Evolutionary conservation across 2,113 vertebrate species (phyloP).

Genomic region (Pampusana beccarii): DNA sequence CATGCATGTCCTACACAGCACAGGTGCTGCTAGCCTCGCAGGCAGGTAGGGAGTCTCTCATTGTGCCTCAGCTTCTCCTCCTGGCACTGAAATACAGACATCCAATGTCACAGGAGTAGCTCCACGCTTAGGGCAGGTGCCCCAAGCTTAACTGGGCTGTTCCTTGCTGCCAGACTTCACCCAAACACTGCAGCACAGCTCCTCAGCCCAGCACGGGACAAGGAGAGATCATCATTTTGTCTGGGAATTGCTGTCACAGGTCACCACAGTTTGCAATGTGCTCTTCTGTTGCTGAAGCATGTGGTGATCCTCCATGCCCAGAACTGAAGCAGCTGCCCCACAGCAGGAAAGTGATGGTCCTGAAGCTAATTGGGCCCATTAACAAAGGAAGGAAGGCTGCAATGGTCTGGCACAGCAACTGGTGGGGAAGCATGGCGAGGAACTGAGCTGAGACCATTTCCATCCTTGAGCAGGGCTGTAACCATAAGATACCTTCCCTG

Average conservation of each 20-base stretch:
- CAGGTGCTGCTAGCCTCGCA: accelerated
- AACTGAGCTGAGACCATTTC: neutral
- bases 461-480: accelerated
- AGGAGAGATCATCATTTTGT: neutral
- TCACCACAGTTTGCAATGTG: accelerated
- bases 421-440: accelerated
- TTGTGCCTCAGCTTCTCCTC: neutral
- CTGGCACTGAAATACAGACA: neutral
- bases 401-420: neutral
- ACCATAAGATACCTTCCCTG: neutral
- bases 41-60: neutral
- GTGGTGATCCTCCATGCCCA: neutral
- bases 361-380: neutral
- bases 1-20: neutral
- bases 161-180: neutral
- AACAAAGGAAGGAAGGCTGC: neutral
- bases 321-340: neutral
- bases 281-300: neutral
- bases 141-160: neutral
- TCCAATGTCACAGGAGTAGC: neutral
- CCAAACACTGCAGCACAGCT: neutral
- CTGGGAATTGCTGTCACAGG: neutral
- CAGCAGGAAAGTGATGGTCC: neutral
- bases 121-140: neutral
- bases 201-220: neutral